phyloP scores from a whole-genome alignment of 2,797 vertebrate species.

The Leucoraja ocellata region DNA sequence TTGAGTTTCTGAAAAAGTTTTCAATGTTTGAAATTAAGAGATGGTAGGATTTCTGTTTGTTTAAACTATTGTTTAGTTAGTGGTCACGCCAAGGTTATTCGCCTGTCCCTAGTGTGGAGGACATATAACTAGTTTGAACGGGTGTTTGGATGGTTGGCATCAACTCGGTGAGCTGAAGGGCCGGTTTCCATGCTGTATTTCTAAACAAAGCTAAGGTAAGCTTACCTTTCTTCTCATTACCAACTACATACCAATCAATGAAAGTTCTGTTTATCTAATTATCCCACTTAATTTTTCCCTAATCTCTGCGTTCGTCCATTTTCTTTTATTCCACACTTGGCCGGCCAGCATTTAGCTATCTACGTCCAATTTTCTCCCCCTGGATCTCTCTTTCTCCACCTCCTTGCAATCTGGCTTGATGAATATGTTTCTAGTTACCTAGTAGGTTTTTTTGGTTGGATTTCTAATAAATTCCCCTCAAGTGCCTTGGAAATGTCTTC shows the following conservation, averaged over 20 bases:
- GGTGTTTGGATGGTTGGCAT: too few species aligned
- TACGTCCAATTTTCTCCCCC: not conserved
- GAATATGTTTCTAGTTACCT: not conserved
- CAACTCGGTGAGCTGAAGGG: too few species aligned
- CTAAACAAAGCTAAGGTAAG: not conserved
- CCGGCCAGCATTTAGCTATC: not conserved
- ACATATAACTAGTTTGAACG: too few species aligned
- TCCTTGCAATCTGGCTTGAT: not conserved
- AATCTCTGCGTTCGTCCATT: not conserved
- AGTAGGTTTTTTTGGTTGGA: not conserved
- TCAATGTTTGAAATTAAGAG: not conserved
- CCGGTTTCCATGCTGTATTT: too few species aligned
- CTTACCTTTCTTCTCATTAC: not conserved
- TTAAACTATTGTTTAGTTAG: not conserved
- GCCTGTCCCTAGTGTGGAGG: too few species aligned
- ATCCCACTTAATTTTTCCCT: not conserved
- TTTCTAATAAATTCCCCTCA: not conserved
- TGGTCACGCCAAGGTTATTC: too few species aligned
- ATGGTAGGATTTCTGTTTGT: not conserved
- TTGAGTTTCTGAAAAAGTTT: not conserved
- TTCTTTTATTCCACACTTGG: not conserved
- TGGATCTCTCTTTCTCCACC: not conserved
- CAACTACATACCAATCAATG: not conserved
- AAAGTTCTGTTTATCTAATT: not conserved
- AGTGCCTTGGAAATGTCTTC: not conserved